Base-by-base conservation (phyloP, 2,113 vertebrate species). In the Balaeniceps rex region DNA sequence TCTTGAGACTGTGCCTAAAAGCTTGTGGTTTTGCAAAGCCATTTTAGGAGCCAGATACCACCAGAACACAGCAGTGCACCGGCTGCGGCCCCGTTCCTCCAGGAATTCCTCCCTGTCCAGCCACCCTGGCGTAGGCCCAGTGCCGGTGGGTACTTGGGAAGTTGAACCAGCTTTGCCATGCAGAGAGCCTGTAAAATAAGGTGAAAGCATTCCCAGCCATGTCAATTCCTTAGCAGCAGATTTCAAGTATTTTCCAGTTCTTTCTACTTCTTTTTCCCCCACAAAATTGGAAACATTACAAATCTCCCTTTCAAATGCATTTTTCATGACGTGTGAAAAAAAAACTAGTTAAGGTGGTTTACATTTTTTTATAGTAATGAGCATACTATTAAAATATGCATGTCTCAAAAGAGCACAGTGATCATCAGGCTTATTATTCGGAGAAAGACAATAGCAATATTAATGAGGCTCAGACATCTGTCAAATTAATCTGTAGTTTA, bases 391-490 rank as follows among this genome's bases (percentile, higher is more conserved):
- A 76, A 93, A 88, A n/a, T 65, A 88, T 76, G 61, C 11, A 3
- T 63, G 78, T 91, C 84, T 76, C 70, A 23, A 33, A 96, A 81
- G 93, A 87, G 70, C 22, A 10, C 10, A 23, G 55, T 36, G 74
- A 89, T 87, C 82, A 93, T 83, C 63, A 69, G 58, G 71, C 40
- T 85, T 86, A 52, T 94, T 95, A 85, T 91, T 88, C 84, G 74
- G 90, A 94, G 87, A 25, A 55, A 93, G 82, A 94, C 85, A 94
- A 85, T 49, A 42, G 78, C 66, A 96, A 92, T 93, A 90, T 95
- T 93, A 93, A 94, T 83, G 93, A 95, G 82, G 87, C 19, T 96
- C 90, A 88, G 74, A 91, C 78, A 85, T 91, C 82, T 95, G 78
- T 92, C 92, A 65, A 91, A 88, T 96, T 89, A 91, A 93, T 96